Conservation (phyloP, 1,140 invertebrate species). For the Bombus difficillimus region DNA sequence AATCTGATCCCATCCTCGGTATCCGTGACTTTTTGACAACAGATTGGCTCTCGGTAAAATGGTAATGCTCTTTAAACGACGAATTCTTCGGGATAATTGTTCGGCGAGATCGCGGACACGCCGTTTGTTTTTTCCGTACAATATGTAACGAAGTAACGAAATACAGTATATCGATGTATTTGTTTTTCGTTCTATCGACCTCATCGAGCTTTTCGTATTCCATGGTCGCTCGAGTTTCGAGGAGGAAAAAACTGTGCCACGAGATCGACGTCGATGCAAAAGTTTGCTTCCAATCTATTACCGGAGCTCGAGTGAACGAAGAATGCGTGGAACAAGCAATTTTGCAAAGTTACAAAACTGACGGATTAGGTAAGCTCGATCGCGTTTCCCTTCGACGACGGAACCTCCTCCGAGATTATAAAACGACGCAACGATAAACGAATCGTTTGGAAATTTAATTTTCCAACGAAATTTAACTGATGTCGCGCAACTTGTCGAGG, state of each 20-base stretch:
- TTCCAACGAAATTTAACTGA: background rate
- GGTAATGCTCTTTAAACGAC: background rate
- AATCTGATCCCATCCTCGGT: background rate
- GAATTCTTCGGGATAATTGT: background rate
- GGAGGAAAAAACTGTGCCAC: background rate
- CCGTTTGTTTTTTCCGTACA: too few relatives aligned
- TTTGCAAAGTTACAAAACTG: background rate
- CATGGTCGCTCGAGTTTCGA: background rate
- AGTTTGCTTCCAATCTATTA: background rate
- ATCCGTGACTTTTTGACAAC: background rate
- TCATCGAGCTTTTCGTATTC: background rate
- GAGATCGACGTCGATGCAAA: background rate
- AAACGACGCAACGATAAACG: background rate
- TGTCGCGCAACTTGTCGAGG: fast-evolving
- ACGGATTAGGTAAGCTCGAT: background rate
- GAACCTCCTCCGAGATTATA: background rate
- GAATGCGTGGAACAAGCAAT: background rate
- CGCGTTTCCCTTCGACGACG: background rate
- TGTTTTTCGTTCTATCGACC: background rate
- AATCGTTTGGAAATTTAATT: background rate
- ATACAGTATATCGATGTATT: too few relatives aligned
- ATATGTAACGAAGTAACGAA: too few relatives aligned
- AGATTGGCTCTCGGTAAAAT: background rate
- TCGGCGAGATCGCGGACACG: too few relatives aligned
- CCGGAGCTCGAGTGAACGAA: background rate